phyloP scores from a whole-genome alignment of 2,113 vertebrate species.

The Corvus hawaiiensis region DNA sequence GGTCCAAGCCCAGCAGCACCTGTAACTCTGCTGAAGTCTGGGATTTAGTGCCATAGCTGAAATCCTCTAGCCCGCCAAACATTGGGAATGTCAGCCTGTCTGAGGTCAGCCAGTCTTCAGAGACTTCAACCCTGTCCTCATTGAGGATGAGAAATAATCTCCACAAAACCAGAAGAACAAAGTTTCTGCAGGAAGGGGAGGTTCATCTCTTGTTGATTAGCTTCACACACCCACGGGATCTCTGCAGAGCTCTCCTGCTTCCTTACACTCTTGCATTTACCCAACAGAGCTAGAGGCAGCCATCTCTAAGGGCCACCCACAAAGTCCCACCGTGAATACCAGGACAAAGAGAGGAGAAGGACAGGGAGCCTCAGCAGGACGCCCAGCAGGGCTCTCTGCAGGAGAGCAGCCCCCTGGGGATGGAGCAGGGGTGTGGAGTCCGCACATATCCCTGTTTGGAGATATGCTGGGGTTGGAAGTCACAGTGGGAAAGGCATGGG shows the following conservation, averaged over 20 bases:
- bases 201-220: background rate
- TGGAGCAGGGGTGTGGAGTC: background rate
- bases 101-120: background rate
- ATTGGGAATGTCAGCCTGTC: background rate
- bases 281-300: background rate
- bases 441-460: background rate
- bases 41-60: background rate
- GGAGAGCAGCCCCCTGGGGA: background rate
- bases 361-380: background rate
- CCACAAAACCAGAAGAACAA: background rate
- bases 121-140: background rate
- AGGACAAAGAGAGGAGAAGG: background rate
- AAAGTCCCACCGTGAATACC: background rate
- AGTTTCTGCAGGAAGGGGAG: background rate
- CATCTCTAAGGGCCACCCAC: background rate
- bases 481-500: background rate
- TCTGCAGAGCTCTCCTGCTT: background rate
- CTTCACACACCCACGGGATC: background rate
- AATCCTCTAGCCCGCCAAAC: background rate
- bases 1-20: background rate
- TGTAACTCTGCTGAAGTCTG: background rate
- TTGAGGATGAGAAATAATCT: background rate
- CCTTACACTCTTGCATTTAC: background rate
- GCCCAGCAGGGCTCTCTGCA: background rate
- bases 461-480: background rate